Evolutionary conservation across 2,797 vertebrate species (phyloP).

Genomic region (Rhinichthys osculus): DNA sequence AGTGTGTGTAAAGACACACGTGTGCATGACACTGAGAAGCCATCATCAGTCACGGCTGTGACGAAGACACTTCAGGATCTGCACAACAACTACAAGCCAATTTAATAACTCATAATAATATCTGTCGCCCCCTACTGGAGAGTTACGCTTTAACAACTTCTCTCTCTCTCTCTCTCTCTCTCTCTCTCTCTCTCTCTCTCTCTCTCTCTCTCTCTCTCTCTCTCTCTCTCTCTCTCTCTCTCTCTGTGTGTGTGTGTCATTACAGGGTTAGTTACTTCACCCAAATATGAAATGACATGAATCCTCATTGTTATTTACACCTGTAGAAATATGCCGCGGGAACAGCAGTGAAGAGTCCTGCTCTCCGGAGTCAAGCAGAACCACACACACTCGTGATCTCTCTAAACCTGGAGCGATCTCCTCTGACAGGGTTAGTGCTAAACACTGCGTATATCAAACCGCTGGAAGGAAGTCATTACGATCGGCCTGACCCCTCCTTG

Average conservation of each 20-base stretch:
- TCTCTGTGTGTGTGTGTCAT: no score
- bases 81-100: not conserved
- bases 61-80: not conserved
- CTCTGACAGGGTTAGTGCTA: slow-evolving; percentile 57
- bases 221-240: no score
- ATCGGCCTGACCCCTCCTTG: slow-evolving; percentile 78
- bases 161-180: not conserved
- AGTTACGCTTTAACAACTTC: not conserved
- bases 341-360: no score
- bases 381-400: not conserved
- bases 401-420: slow-evolving; percentile 18
- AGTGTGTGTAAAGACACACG: slow-evolving; percentile 33
- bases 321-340: no score
- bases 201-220: no score
- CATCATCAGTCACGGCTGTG: not conserved
- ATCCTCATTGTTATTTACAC: not conserved
- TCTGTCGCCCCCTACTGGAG: slow-evolving; percentile 17
- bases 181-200: no score
- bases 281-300: not conserved
- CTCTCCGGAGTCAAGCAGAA: no score
- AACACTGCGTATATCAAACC: slow-evolving; percentile 78
- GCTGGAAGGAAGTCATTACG: slow-evolving; percentile 83
- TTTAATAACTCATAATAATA: no score
- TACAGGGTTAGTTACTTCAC: not conserved
- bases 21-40: slow-evolving; percentile 7